phyloP scores from a whole-genome alignment of 1,140 invertebrate genomes.

The Arctopsyche grandis region DNA sequence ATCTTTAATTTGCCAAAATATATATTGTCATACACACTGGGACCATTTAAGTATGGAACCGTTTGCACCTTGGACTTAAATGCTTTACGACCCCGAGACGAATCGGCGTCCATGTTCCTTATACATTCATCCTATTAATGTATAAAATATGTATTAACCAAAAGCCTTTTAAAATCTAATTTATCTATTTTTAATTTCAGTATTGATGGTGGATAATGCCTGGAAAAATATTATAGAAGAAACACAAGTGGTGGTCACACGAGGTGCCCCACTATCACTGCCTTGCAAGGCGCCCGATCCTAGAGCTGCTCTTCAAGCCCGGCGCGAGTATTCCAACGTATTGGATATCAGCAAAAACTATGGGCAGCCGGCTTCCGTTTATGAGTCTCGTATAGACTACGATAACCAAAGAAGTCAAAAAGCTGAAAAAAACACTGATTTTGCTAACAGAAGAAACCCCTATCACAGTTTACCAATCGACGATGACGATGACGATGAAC shows the following conservation, averaged over 20 bases:
- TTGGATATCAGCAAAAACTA: constrained; percentile 38
- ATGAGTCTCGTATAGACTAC: neutral
- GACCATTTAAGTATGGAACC: no score
- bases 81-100: no score
- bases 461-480: neutral
- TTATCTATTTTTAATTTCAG: neutral
- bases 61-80: no score
- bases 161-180: neutral
- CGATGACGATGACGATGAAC: constrained; percentile 41
- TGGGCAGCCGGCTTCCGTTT: neutral
- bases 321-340: constrained; percentile 33
- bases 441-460: neutral
- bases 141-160: no score
- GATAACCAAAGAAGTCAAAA: neutral
- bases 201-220: constrained; percentile 28
- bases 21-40: no score
- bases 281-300: constrained; percentile 47
- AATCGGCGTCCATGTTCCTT: no score
- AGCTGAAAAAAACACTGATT: neutral
- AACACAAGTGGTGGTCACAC: constrained; percentile 15
- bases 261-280: constrained; percentile 43
- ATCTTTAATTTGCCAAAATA: no score
- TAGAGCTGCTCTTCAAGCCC: constrained; percentile 31
- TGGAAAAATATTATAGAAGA: constrained; percentile 24
- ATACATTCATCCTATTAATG: no score